phyloP scores from a whole-genome alignment of 2,113 vertebrate species.

The Ptilonorhynchus violaceus region DNA sequence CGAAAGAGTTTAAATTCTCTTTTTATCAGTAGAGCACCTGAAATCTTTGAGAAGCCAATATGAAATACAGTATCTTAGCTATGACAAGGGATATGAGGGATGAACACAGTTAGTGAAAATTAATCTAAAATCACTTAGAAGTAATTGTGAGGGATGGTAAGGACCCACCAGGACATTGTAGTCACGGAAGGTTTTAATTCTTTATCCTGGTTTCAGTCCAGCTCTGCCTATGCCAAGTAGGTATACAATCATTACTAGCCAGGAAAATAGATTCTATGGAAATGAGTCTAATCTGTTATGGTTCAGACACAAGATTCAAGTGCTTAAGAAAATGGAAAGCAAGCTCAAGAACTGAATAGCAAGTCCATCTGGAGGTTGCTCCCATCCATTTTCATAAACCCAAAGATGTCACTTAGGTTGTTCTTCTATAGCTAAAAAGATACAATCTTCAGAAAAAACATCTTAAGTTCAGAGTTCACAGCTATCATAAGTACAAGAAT shows the following conservation, averaged over 20 bases:
- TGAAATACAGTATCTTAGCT: not conserved
- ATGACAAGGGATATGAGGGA: not conserved
- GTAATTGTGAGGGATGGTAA: not conserved
- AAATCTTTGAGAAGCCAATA: not conserved
- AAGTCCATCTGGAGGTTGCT: accelerated
- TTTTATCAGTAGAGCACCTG: not conserved
- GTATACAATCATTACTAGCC: not conserved
- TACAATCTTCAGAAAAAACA: not conserved
- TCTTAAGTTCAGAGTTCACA: not conserved
- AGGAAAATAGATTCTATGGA: not conserved
- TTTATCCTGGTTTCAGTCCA: not conserved
- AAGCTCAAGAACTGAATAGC: not conserved
- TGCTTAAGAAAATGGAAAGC: not conserved
- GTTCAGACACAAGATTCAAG: not conserved
- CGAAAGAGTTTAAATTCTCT: not conserved
- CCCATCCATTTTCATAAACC: not conserved
- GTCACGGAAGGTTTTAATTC: not conserved
- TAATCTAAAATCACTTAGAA: not conserved
- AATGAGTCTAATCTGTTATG: not conserved
- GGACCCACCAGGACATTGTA: not conserved
- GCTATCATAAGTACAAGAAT: not conserved
- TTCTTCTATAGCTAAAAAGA: not conserved
- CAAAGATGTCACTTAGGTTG: not conserved
- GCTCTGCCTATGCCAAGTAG: not conserved
- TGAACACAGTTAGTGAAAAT: not conserved